These are phyloP conservation scores for Gymnothorax reevesii DNA, from an alignment of 2,797 vertebrate genomes.

Conservation along the genomic window DNA sequence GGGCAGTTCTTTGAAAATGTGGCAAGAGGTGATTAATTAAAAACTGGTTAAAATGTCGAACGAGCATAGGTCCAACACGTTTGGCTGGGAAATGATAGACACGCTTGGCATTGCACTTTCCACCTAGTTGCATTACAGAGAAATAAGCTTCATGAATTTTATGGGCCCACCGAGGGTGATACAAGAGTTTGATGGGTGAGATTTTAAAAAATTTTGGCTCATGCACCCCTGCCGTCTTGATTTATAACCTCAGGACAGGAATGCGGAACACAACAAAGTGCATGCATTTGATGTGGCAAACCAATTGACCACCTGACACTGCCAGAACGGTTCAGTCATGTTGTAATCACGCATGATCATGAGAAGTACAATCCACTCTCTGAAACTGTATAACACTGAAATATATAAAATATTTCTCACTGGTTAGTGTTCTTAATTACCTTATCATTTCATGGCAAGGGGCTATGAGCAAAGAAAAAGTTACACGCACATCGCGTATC, in stretches of 20 bases:
- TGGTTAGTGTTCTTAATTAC: not conserved
- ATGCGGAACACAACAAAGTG: conserved; percentile 34
- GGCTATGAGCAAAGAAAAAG: too few species aligned
- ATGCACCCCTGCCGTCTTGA: conserved; percentile 17
- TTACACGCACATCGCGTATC: too few species aligned
- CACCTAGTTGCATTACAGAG: not conserved
- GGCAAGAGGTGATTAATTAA: not conserved
- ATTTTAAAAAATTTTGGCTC: not conserved
- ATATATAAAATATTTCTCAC: not conserved
- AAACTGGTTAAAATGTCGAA: not conserved
- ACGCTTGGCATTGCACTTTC: not conserved
- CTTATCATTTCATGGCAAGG: not conserved
- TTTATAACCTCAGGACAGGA: conserved; percentile 29
- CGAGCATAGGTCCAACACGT: not conserved
- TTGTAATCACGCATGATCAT: conserved; percentile 20
- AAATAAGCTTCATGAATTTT: not conserved
- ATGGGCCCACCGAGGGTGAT: not conserved
- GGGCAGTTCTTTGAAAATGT: not conserved
- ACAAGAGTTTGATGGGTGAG: not conserved
- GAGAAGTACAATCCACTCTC: not conserved
- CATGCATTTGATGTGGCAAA: conserved; percentile 28
- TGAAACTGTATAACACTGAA: not conserved
- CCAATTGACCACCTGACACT: not conserved
- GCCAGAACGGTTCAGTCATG: not conserved
- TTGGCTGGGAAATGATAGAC: not conserved